phyloP scores from a whole-genome alignment of 1,140 invertebrate genomes.

The Drosophila elegans region DNA sequence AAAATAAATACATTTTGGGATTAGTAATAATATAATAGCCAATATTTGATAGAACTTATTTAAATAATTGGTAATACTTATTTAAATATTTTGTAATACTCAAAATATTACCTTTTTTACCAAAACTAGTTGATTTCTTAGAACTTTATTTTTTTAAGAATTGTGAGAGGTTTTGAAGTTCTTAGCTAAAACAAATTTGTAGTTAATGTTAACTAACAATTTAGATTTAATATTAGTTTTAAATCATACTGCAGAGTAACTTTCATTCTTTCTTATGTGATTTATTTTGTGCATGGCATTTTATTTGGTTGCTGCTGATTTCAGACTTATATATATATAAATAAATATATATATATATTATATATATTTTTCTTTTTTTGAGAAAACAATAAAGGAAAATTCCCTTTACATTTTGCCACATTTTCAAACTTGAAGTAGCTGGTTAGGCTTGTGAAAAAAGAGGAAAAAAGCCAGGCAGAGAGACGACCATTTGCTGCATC shows the following conservation, averaged over 20 bases:
- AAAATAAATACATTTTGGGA: too few relatives aligned
- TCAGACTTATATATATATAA: slow-evolving; percentile 1
- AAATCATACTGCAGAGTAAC: neutral
- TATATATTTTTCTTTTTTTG: slow-evolving; percentile 1
- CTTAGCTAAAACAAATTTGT: too few relatives aligned
- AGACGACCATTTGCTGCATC: slow-evolving; percentile 65
- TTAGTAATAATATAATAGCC: too few relatives aligned
- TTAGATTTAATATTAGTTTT: neutral
- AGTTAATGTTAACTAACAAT: too few relatives aligned
- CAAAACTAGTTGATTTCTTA: too few relatives aligned
- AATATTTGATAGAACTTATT: too few relatives aligned
- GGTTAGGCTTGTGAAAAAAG: slow-evolving; percentile 8
- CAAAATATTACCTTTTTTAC: too few relatives aligned
- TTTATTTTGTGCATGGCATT: slow-evolving; percentile 3
- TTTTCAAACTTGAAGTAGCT: slow-evolving; percentile 44
- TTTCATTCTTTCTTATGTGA: neutral
- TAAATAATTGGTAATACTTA: too few relatives aligned
- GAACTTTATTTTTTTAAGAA: too few relatives aligned
- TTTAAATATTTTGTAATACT: too few relatives aligned
- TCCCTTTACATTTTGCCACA: slow-evolving; percentile 51
- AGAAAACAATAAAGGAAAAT: slow-evolving; percentile 25
- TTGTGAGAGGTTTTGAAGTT: too few relatives aligned
- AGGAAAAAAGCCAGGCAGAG: neutral
- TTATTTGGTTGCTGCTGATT: slow-evolving; percentile 21
- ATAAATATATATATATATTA: too few relatives aligned